A percentile compares a stretch with the other conserved stretches of the same genome.
These are phyloP conservation scores for Macrophya alboannulata DNA, from an alignment of 2,888 invertebrate genomes.

Conservation along the genomic window DNA sequence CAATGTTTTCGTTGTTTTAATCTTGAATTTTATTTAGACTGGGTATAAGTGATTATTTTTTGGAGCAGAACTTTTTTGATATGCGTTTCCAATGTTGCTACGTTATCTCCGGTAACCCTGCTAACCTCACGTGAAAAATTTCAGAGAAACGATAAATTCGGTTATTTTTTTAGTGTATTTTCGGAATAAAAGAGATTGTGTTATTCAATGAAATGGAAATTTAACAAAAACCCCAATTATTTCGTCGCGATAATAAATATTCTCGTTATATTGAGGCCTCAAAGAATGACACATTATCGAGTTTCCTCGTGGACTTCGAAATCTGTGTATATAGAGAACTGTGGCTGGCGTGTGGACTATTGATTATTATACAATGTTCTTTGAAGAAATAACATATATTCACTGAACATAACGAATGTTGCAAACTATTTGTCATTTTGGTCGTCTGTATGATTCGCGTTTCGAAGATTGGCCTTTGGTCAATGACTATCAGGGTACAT, in stretches of 20 bases:
- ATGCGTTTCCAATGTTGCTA: too few relatives aligned
- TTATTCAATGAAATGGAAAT: background rate
- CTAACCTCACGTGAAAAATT: background rate
- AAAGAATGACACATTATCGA: background rate
- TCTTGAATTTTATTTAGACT: background rate
- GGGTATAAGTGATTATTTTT: background rate
- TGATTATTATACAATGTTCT: background rate
- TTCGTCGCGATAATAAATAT: background rate
- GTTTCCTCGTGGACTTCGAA: background rate
- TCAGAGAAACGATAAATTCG: background rate
- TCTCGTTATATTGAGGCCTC: background rate
- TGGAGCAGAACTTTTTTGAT: background rate
- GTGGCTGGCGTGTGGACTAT: background rate
- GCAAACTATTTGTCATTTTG: background rate
- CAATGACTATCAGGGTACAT: background rate
- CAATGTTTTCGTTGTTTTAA: background rate
- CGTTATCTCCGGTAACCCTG: background rate
- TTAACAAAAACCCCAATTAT: background rate
- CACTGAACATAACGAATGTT: background rate
- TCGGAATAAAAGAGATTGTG: background rate
- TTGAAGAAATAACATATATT: conserved; percentile 13
- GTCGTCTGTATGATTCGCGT: background rate
- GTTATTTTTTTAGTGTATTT: background rate
- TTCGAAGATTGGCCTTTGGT: conserved; percentile 21
- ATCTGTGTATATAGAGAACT: background rate